These are phyloP conservation scores for Drosophila arizonae DNA, from an alignment of 1,140 invertebrate species.

Conservation along the genomic window DNA sequence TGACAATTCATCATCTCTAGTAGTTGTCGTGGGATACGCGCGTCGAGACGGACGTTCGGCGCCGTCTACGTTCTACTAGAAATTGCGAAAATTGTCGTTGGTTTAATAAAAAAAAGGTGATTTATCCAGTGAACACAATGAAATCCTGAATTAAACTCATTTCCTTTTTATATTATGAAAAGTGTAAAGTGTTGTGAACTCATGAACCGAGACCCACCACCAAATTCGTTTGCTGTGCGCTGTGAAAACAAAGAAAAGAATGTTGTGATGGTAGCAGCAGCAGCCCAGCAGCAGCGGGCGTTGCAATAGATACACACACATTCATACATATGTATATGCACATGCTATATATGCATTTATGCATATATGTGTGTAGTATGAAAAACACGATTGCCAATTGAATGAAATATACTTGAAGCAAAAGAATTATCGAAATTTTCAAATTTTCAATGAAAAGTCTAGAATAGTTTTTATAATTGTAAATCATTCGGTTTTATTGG, in stretches of 20 bases:
- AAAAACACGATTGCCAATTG: constrained; percentile 14
- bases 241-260: constrained; percentile 55
- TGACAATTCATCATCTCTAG: neutral
- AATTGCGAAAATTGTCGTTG: constrained; percentile 25
- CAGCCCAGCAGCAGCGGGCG: constrained; percentile 29
- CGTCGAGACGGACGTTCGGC: constrained; percentile 20
- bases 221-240: constrained; percentile 6
- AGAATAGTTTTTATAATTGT: neutral
- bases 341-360: constrained; percentile 7
- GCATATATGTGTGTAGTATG: constrained; percentile 5
- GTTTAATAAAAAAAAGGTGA: constrained; percentile 39
- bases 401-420: neutral
- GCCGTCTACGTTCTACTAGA: constrained; percentile 17
- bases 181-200: constrained; percentile 12
- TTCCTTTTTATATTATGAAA: neutral
- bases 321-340: constrained; percentile 24
- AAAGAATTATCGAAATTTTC: neutral
- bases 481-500: neutral
- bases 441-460: neutral
- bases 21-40: constrained; percentile 34
- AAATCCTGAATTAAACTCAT: constrained; percentile 40
- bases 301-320: constrained; percentile 47
- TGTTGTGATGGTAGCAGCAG: constrained; percentile 41
- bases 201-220: constrained; percentile 25
- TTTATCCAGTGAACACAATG: constrained; percentile 18